phyloP scores from a whole-genome alignment of 2,888 invertebrate genomes.

The Apodemia hepburni region DNA sequence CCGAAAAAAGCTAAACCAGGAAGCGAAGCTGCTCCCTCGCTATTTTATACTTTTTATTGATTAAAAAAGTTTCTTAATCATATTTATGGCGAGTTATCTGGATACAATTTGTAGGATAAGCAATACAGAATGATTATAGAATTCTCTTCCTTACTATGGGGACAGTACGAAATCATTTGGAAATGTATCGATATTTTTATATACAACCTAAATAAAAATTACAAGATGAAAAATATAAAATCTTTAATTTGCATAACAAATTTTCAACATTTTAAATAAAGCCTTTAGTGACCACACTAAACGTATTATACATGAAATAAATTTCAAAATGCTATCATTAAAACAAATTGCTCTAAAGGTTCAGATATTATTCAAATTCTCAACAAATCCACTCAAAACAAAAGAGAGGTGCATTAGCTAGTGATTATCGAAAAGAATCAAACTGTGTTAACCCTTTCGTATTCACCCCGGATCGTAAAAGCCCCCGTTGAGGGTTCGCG shows the following conservation, averaged over 20 bases:
- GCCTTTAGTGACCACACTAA: too few species aligned
- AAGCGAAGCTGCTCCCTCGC: conserved; percentile 29
- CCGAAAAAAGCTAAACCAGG: conserved; percentile 41
- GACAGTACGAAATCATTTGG: background rate
- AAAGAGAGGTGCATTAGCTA: conserved; percentile 57
- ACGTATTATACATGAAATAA: too few species aligned
- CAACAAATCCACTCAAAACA: conserved; percentile 18
- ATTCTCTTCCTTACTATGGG: background rate
- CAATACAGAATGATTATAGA: background rate
- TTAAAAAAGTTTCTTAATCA: conserved; percentile 73
- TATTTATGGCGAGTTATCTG: conserved; percentile 37
- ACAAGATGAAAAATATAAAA: background rate
- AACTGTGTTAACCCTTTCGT: conserved; percentile 57
- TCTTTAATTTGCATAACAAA: background rate
- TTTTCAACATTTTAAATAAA: background rate
- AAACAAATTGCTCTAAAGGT: background rate
- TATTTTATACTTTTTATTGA: conserved; percentile 56
- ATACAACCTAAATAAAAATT: background rate
- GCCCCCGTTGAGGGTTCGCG: conserved; percentile 27
- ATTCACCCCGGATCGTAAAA: conserved; percentile 39
- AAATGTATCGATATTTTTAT: too few species aligned
- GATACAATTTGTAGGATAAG: background rate
- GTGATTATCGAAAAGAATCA: conserved; percentile 73
- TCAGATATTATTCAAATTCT: background rate
- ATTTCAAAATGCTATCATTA: background rate